Base-by-base conservation (phyloP, 2,888 invertebrate species). In the Zonitis immaculata region DNA sequence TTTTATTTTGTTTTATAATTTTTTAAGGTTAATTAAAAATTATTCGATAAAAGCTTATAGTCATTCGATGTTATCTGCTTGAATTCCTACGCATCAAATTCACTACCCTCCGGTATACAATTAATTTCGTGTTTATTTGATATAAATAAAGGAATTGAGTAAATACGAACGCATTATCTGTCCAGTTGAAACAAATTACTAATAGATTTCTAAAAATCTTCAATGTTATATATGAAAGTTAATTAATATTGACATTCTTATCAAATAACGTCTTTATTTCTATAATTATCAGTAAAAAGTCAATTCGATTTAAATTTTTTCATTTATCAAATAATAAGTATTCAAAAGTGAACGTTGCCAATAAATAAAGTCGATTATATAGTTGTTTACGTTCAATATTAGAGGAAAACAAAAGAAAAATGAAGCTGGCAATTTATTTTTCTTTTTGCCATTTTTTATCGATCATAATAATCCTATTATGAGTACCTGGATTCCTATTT, bases 71-170 rank as follows among this genome's bases (percentile, higher is more conserved):
- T 30, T 52, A 42, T 22, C 52, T 52, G 56, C 43, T 39, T 39
- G 20, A 44, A 47, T 56, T 56, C 52, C 52, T 52, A 56, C 56
- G 49, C 45, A 52, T 49, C 11, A 18, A 52, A 56, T 56, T 52
- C 52, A 49, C 46, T 39, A 49, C 56, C 52, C 18, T 12, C 30
- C 12, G 56, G 56, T 52, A 16, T 46, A 32, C 56, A 52, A 56
- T 56, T 52, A 52, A 50, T 39, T 42, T 47, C 52, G 42, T 56
- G 56, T 56, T 56, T 56, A 56, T 52, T 56, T 52, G 52, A 49
- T 50, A 46, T 48, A 46, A 52, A 46, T 48, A 46, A 52, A 49
- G 47, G 42, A 52, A 20, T 39, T 44, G 27, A 39, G 49, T 30
- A 56, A 52, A 56, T 49, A 52, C 47, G 44, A 52, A 49, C 35